Conservation (phyloP, 2,888 invertebrate genomes). For the Acanthacorydalis orientalis region DNA sequence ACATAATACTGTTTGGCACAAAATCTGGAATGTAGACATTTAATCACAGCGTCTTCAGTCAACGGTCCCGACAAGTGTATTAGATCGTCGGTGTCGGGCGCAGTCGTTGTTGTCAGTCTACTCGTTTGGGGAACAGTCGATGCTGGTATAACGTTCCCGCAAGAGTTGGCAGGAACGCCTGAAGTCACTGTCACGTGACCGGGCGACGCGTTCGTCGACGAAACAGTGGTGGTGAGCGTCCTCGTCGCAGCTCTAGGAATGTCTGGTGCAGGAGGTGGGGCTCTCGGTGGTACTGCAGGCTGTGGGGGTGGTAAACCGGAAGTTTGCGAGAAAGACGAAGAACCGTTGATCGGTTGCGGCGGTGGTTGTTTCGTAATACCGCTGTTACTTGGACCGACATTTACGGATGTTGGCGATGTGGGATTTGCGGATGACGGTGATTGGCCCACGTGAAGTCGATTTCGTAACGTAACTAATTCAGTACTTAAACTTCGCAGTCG, state of each 20-base stretch:
- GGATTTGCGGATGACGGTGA: constrained; percentile 16
- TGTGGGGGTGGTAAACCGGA: constrained; percentile 7
- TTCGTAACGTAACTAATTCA: constrained; percentile 80
- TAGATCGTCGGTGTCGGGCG: constrained; percentile 63
- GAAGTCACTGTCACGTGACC: constrained; percentile 10
- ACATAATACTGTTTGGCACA: constrained; percentile 76
- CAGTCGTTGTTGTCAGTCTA: constrained; percentile 13
- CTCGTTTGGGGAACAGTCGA: constrained; percentile 13
- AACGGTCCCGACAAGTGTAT: constrained; percentile 84
- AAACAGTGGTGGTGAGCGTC: constrained; percentile 13
- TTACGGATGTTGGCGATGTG: constrained; percentile 14
- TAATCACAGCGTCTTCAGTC: constrained; percentile 85
- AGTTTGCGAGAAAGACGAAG: not conserved
- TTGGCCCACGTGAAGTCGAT: constrained; percentile 64
- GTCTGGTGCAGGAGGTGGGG: constrained; percentile 24
- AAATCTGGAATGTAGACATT: constrained; percentile 80
- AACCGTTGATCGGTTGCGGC: not conserved
- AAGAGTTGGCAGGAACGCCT: constrained; percentile 8
- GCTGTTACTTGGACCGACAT: constrained; percentile 4
- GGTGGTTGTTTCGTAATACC: not conserved
- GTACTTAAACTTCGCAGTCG: constrained; percentile 78
- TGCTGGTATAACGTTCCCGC: constrained; percentile 12
- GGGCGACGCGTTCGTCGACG: constrained; percentile 12
- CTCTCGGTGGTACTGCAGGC: constrained; percentile 21
- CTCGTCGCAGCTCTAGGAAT: constrained; percentile 22